Evolutionary conservation across 1,140 invertebrate genomes (phyloP).

Genomic region (Hycleus cichorii): DNA sequence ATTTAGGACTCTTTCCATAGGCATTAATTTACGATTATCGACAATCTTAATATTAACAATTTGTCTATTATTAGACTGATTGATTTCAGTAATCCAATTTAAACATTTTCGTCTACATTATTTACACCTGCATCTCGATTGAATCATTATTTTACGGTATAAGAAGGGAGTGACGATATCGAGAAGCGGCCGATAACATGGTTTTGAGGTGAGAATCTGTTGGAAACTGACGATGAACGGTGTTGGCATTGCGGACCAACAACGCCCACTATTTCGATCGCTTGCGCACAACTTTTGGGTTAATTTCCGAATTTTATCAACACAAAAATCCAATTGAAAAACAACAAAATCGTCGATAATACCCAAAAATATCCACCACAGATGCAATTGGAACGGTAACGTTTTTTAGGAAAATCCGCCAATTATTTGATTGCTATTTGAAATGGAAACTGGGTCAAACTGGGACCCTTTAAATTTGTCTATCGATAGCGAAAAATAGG

Average conservation of each 20-base stretch:
- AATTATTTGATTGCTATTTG: too few relatives aligned
- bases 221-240: slow-evolving; percentile 15
- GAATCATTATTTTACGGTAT: slow-evolving; percentile 4
- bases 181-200: background rate
- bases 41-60: background rate
- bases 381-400: too few relatives aligned
- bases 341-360: too few relatives aligned
- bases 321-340: too few relatives aligned
- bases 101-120: background rate
- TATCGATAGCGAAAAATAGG: too few relatives aligned
- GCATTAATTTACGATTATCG: slow-evolving; percentile 5
- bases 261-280: slow-evolving; percentile 14
- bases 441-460: too few relatives aligned
- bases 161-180: slow-evolving; percentile 16
- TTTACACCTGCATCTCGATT: background rate
- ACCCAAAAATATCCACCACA: too few relatives aligned
- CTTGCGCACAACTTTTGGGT: slow-evolving; percentile 13
- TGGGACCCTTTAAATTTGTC: too few relatives aligned
- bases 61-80: slow-evolving; percentile 1
- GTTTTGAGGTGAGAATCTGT: background rate
- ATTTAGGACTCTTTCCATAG: slow-evolving; percentile 7
- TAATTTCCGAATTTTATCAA: too few relatives aligned
- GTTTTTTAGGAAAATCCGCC: too few relatives aligned
- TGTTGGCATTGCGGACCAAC: slow-evolving; percentile 20
- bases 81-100: background rate